These are phyloP conservation scores for Alethe castanea DNA, from an alignment of 2,113 vertebrate genomes.

Conservation along the genomic window DNA sequence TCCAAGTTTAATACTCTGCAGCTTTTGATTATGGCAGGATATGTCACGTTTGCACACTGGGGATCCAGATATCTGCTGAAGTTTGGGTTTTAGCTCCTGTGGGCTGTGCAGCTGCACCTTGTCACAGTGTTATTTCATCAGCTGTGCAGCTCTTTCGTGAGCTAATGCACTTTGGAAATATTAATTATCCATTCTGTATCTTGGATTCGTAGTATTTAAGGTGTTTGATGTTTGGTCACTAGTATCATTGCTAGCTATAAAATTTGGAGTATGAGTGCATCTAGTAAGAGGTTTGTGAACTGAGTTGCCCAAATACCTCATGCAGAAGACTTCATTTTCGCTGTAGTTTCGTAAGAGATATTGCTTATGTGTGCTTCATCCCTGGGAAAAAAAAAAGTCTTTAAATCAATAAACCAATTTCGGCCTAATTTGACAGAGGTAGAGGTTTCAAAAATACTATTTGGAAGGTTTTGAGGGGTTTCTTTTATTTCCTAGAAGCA, in stretches of 20 bases:
- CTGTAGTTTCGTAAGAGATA: not conserved
- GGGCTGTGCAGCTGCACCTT: not conserved
- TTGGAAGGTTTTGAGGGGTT: not conserved
- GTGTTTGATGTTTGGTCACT: not conserved
- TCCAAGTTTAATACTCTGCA: not conserved
- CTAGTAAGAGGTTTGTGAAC: not conserved
- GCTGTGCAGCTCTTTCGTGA: not conserved
- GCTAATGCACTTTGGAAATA: not conserved
- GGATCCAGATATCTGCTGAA: not conserved
- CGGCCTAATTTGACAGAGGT: not conserved
- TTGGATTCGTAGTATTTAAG: not conserved
- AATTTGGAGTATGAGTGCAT: not conserved
- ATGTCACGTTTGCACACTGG: not conserved
- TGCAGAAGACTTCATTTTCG: not conserved
- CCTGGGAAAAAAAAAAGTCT: not conserved
- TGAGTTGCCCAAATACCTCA: not conserved
- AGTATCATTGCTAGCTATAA: not conserved
- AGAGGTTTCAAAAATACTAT: not conserved
- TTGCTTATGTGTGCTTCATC: not conserved
- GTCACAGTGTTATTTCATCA: not conserved
- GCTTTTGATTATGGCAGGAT: not conserved
- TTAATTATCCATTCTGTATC: not conserved
- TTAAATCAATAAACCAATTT: not conserved
- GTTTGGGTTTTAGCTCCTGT: not conserved
- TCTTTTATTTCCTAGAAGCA: not conserved